phyloP scores from a whole-genome alignment of 2,113 vertebrate species.

The Pyrgilauda ruficollis region DNA sequence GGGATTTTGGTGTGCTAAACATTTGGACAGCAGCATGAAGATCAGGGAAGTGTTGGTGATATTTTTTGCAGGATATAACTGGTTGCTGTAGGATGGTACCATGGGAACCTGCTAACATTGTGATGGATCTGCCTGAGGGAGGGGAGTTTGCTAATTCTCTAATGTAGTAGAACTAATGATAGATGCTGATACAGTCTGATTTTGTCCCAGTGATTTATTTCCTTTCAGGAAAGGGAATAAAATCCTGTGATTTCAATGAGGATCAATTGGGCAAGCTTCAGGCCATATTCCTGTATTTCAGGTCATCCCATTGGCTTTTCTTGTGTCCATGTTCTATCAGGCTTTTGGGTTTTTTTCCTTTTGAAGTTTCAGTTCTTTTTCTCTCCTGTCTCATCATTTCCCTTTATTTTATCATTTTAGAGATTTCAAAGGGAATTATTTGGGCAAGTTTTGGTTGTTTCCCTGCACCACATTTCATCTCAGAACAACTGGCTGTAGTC shows the following conservation, averaged over 20 bases:
- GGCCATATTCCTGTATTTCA: not conserved
- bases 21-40: not conserved
- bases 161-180: not conserved
- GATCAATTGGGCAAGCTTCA: not conserved
- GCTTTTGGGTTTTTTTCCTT: not conserved
- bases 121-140: not conserved
- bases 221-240: not conserved
- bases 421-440: not conserved
- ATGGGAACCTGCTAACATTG: not conserved
- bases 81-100: not conserved
- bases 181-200: not conserved
- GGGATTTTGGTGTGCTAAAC: not conserved
- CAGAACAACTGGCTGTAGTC: not conserved
- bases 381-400: not conserved
- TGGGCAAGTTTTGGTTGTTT: not conserved
- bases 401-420: not conserved
- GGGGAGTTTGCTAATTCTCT: not conserved
- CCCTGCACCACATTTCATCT: not conserved
- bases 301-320: not conserved
- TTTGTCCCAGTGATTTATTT: slow-evolving; percentile 21
- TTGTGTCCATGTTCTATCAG: not conserved
- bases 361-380: not conserved
- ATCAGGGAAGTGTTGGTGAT: not conserved
- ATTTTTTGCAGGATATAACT: not conserved
- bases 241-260: not conserved